Evolutionary conservation across 2,797 vertebrate species (phyloP).

Genomic region (Anabas testudineus): DNA sequence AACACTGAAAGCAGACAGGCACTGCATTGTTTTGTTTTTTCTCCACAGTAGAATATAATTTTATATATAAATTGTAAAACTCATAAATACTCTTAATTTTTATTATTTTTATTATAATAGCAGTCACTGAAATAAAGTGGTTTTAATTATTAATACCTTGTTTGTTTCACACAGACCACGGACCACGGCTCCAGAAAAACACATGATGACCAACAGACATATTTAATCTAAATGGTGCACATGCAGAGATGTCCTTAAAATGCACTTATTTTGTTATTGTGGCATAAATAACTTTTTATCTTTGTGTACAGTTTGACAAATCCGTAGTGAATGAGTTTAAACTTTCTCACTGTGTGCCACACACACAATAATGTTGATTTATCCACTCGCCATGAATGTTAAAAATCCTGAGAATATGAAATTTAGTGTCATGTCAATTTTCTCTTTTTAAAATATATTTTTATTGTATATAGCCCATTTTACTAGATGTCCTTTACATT

Average conservation of each 20-base stretch:
- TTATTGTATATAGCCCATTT: conserved; percentile 2
- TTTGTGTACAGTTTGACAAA: background rate
- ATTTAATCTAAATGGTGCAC: conserved; percentile 22
- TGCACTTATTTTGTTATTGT: background rate
- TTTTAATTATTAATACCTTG: background rate
- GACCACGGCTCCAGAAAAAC: conserved; percentile 38
- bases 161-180: conserved; percentile 53
- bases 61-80: background rate
- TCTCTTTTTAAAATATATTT: background rate
- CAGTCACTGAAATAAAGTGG: background rate
- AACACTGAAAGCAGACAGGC: too few relatives aligned
- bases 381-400: background rate
- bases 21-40: background rate
- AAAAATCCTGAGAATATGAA: conserved; percentile 12
- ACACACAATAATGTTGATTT: background rate
- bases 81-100: background rate
- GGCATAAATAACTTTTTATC: background rate
- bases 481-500: background rate
- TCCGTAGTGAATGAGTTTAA: conserved; percentile 1
- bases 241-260: conserved; percentile 1
- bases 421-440: background rate
- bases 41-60: background rate
- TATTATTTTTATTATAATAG: background rate
- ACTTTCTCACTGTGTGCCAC: background rate
- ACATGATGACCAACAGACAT: conserved; percentile 26